phyloP scores from a whole-genome alignment of 2,797 vertebrate species.

The Eremophila alpestris region DNA sequence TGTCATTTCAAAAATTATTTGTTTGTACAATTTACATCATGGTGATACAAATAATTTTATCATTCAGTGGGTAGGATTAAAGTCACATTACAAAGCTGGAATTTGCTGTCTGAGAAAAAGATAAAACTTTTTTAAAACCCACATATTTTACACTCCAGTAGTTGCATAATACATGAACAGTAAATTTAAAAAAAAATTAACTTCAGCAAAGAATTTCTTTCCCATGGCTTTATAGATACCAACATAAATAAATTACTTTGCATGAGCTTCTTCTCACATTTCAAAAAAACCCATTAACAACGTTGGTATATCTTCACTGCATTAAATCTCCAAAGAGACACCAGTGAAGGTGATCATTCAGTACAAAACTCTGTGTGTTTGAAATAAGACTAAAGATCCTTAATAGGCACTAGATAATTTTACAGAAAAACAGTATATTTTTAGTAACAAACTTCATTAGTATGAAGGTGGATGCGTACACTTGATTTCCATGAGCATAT shows the following conservation, averaged over 20 bases:
- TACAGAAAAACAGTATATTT: not conserved
- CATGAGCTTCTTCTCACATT: not conserved
- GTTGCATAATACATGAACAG: not conserved
- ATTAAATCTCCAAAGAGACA: not conserved
- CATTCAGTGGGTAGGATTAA: not conserved
- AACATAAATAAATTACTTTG: not conserved
- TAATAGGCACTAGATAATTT: not conserved
- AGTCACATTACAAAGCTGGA: not conserved
- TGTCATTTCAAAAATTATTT: not conserved
- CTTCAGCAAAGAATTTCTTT: not conserved
- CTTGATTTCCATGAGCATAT: not conserved
- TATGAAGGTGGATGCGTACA: not conserved
- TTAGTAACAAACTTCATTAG: not conserved
- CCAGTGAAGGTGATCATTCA: not conserved
- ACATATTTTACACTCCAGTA: slow-evolving; percentile 17
- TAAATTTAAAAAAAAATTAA: not conserved
- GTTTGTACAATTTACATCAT: not conserved
- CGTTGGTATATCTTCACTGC: not conserved
- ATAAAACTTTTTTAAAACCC: not conserved
- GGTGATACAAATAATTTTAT: not conserved
- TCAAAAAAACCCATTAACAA: not conserved
- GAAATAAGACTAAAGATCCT: not conserved
- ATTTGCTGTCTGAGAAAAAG: not conserved
- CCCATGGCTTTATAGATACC: not conserved
- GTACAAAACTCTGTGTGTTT: not conserved